Evolutionary conservation across 2,797 vertebrate genomes (phyloP), one percentile per base, ranked within the genome.

Genomic region (Neostethus bicornis): DNA sequence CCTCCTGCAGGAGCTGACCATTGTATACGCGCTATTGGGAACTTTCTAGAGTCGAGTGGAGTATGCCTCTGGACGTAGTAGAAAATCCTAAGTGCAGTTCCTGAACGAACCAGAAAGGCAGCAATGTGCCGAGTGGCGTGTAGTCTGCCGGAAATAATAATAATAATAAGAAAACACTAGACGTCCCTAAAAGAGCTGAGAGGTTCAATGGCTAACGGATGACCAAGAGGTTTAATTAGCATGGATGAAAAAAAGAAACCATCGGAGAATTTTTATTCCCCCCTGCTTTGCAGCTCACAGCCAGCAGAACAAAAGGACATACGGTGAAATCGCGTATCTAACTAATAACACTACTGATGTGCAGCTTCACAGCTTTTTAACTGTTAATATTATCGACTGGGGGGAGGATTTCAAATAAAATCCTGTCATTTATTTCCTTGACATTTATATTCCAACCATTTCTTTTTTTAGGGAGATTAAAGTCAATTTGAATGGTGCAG

Each of bases 391-490:
- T n/a, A n/a, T n/a, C n/a, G n/a, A n/a, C n/a, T n/a, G n/a, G n/a
- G n/a, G n/a, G n/a, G n/a, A n/a, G n/a, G n/a, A n/a, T n/a, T n/a
- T n/a, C n/a, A n/a, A n/a, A 10, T 24, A 66, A 64, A 11, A 51
- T 34, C 44, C 53, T 43, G 39, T 63, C 64, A 26, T 19, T 39
- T 45, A 20, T 54, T 55, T 60, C 72, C 39, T 69, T 28, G 21
- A 48, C 56, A 73, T 70, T 57, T 35, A 49, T 61, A 64, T 68
- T 62, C 57, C 49, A 54, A 70, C 80, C 28, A 25, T 45, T 75
- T 58, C 68, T 65, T 49, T 67, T 68, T 65, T 49, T 67, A 67
- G 65, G 49, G 64, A 65, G 73, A 78, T 76, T 79, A 61, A 76
- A 73, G 61, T 31, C 42, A 66, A 60, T 54, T 68, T 42, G 57